Base-by-base conservation (phyloP, 2,888 invertebrate species). In the Leucophenga montana region DNA sequence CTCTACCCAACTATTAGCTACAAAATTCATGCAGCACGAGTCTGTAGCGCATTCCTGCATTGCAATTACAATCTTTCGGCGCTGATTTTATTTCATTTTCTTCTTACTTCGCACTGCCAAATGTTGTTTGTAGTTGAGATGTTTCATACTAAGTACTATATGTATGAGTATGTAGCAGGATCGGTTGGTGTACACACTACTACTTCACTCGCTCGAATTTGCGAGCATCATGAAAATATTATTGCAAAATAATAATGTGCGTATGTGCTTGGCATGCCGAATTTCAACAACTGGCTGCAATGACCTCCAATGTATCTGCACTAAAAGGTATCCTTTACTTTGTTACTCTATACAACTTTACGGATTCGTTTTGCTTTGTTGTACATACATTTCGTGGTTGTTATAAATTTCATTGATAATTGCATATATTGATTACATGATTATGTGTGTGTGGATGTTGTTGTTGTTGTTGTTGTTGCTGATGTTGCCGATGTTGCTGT, bases 351-450 rank as follows among this genome's bases (percentile, higher is more conserved):
- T 27, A 39, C 9, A 59, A 33, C 27, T 46, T 77, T 82, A 79
- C 81, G 83, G 83, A 82, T 81, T 82, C 80, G 82, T 27, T 27
- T 27, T 27, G 27, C 27, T 27, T 27, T 27, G 27, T 27, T 27
- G 27, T 27, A 27, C 27, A 4, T 27, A 27, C 27, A 27, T 82
- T 82, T 82, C 83, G 83, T 81, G 81, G 81, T 83, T 82, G 82
- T 82, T 82, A 83, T 83, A 78, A 80, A 82, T 79, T 85, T 84
- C 85, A 84, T 83, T 84, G 83, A 85, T 84, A 83, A 85, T 85
- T 85, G 82, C 83, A 80, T 79, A 77, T 80, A 83, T 83, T 80
- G 82, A 81, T 83, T 82, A 82, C 82, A 82, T 82, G 82, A 83
- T 81, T 82, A 78, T 82, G 80, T 78, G 78, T 78, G 75, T 77